Percentiles rank a stretch among this genome's conserved stretches.
Evolutionary conservation across 2,888 invertebrate species (phyloP).

Genomic region (Amiota communis): DNA sequence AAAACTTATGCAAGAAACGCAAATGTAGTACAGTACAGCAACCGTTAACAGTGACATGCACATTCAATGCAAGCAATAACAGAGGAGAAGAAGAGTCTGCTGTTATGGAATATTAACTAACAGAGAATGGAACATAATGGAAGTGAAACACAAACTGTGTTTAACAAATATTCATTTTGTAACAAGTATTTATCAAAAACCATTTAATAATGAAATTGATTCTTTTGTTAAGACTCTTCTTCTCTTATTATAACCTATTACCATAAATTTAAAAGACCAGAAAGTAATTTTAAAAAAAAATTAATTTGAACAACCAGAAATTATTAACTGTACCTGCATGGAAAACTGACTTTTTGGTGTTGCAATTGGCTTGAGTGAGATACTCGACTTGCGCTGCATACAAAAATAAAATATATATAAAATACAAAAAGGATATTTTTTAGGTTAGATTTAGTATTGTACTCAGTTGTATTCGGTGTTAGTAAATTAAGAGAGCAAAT

Average conservation of each 20-base stretch:
- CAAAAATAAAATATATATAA: constrained; percentile 38
- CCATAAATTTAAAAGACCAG: no score
- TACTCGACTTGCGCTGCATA: constrained; percentile 69
- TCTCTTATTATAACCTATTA: neutral
- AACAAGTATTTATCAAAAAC: neutral
- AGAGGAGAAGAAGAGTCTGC: no score
- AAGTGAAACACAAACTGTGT: neutral
- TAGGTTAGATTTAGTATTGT: no score
- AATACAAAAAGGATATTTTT: constrained; percentile 9
- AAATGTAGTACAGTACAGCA: neutral
- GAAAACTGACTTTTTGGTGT: constrained; percentile 71
- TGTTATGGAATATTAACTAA: no score
- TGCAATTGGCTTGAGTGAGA: constrained; percentile 64
- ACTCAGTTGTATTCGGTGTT: neutral
- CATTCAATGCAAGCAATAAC: no score
- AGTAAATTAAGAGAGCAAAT: constrained; percentile 7
- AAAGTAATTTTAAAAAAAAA: no score
- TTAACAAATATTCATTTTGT: neutral
- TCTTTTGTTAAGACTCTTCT: neutral
- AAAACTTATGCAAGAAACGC: neutral
- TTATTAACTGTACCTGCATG: constrained; percentile 70
- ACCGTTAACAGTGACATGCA: neutral
- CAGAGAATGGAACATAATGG: no score
- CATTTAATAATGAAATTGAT: neutral
- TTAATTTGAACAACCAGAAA: constrained; percentile 27